Evolutionary conservation across 2,888 invertebrate genomes (phyloP).

Genomic region (Drosophila mayaguana): DNA sequence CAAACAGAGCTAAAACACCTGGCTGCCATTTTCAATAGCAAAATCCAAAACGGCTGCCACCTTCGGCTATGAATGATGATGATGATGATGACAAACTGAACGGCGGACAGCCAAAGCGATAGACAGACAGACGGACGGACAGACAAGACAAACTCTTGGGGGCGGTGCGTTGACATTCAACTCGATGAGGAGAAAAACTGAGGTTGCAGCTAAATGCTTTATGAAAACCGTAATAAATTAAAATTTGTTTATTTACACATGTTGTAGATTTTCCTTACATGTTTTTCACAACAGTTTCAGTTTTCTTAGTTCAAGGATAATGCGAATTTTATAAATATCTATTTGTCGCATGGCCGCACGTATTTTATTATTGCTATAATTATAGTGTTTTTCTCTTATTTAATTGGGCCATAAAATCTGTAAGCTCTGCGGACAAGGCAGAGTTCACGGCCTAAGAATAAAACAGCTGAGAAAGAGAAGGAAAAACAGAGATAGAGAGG

Average conservation of each 20-base stretch:
- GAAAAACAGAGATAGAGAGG: no score
- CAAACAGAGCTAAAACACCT: slow-evolving; percentile 57
- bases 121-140: slow-evolving; percentile 8
- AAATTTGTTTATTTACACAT: slow-evolving; percentile 44
- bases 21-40: slow-evolving; percentile 72
- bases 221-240: slow-evolving; percentile 67
- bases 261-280: slow-evolving; percentile 12
- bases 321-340: slow-evolving; percentile 24
- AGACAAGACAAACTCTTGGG: slow-evolving; percentile 32
- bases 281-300: slow-evolving; percentile 16
- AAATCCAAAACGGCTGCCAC: slow-evolving; percentile 53
- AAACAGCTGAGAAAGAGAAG: background rate
- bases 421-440: slow-evolving; percentile 4
- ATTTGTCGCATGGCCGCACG: slow-evolving; percentile 20
- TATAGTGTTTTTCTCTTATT: slow-evolving; percentile 22
- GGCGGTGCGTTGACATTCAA: slow-evolving; percentile 68
- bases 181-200: slow-evolving; percentile 33
- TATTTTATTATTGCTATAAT: slow-evolving; percentile 24
- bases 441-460: slow-evolving; percentile 1
- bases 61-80: slow-evolving; percentile 47
- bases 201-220: slow-evolving; percentile 31
- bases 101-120: slow-evolving; percentile 5
- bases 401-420: slow-evolving; percentile 35
- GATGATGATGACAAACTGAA: slow-evolving; percentile 31
- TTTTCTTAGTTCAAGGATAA: slow-evolving; percentile 70